Evolutionary conservation across 2,797 vertebrate genomes (phyloP).

Genomic region (Gymnothorax javanicus): DNA sequence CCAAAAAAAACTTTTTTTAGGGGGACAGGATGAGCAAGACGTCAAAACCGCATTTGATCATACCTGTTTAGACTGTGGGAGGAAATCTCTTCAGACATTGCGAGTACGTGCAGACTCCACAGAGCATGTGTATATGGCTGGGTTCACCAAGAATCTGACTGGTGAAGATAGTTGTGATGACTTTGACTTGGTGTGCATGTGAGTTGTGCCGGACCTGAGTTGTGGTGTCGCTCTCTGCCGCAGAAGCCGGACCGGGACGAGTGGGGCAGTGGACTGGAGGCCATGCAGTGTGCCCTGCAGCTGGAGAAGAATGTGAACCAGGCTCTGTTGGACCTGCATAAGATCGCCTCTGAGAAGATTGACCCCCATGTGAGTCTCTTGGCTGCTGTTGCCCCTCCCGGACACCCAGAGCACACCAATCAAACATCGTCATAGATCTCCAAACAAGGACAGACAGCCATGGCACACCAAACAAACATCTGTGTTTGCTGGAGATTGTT

Average conservation of each 20-base stretch:
- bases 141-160: neutral
- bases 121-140: no score
- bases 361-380: constrained; percentile 78
- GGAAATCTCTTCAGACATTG: no score
- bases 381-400: neutral
- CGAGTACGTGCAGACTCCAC: neutral
- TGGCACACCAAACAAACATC: no score
- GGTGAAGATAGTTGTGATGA: neutral
- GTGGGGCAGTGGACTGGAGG: constrained; percentile 89
- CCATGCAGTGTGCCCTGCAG: constrained; percentile 86
- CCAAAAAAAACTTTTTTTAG: no score
- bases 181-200: neutral
- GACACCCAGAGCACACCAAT: neutral
- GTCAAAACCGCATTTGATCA: neutral
- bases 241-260: constrained; percentile 91
- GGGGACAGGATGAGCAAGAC: no score
- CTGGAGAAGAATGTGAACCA: constrained; percentile 92
- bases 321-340: constrained; percentile 83
- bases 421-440: neutral
- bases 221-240: neutral
- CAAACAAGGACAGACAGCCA: no score
- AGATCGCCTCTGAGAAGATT: constrained; percentile 69
- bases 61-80: neutral
- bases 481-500: no score
- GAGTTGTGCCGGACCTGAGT: neutral